Percentiles rank a stretch among this genome's conserved stretches.
phyloP scores from a whole-genome alignment of 2,797 vertebrate genomes.

The Pyrocephalus nanus region DNA sequence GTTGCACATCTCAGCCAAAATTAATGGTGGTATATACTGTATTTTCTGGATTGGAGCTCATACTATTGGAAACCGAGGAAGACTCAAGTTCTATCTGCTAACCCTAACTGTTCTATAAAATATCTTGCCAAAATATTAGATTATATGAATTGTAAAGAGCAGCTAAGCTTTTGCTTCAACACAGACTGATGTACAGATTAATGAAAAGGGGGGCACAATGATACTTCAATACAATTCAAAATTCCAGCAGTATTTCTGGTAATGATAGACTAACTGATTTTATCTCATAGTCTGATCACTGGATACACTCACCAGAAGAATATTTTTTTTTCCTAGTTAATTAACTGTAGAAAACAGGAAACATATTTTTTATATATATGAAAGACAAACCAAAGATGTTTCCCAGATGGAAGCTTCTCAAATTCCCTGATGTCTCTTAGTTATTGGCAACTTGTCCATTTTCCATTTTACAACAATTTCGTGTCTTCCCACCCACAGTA shows the following conservation, averaged over 20 bases:
- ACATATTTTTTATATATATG: constrained; percentile 1
- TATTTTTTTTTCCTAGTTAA: background rate
- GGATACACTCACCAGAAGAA: background rate
- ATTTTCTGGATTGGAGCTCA: background rate
- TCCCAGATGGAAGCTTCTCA: constrained; percentile 32
- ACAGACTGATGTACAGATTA: background rate
- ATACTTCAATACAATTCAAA: background rate
- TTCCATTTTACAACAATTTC: constrained; percentile 39
- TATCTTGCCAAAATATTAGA: background rate
- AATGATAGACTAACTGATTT: background rate
- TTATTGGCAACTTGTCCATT: constrained; percentile 49
- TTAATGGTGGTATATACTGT: background rate
- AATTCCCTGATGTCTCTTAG: constrained; percentile 8
- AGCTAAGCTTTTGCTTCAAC: background rate
- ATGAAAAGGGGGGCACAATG: background rate
- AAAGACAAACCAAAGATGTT: background rate
- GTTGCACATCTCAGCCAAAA: background rate
- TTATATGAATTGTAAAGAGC: background rate
- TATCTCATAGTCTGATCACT: background rate
- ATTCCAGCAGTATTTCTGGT: background rate
- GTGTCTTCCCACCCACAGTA: background rate
- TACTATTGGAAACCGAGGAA: background rate
- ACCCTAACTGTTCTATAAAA: background rate
- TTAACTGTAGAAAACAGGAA: constrained; percentile 45
- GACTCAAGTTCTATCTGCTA: background rate